Conservation (phyloP, 1,140 invertebrate species). For the Drosophila orosa region DNA sequence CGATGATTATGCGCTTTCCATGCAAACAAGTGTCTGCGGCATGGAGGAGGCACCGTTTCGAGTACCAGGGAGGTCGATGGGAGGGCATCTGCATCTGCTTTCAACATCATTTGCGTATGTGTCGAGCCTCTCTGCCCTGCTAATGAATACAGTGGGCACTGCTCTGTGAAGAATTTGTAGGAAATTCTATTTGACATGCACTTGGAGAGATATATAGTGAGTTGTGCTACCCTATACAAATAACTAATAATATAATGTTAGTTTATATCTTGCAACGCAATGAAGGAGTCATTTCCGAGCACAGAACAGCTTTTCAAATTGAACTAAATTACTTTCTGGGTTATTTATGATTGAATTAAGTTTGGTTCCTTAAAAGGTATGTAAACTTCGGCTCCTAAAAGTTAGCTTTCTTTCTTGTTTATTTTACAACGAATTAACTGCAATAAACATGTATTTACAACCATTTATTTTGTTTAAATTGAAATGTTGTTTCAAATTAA, state of each 20-base stretch:
- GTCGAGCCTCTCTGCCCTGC: constrained; percentile 32
- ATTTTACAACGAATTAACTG: not conserved
- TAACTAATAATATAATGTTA: too few species aligned
- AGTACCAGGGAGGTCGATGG: constrained; percentile 17
- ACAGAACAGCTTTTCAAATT: too few species aligned
- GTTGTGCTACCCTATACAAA: not conserved
- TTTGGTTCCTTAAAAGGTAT: too few species aligned
- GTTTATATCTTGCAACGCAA: too few species aligned
- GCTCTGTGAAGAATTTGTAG: not conserved
- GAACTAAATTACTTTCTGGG: too few species aligned
- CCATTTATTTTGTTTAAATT: not conserved
- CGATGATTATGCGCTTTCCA: constrained; percentile 80
- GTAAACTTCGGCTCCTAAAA: too few species aligned
- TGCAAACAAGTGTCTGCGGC: constrained; percentile 60
- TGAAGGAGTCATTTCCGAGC: too few species aligned
- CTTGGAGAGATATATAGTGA: not conserved
- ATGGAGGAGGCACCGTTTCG: constrained; percentile 12
- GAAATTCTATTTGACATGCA: not conserved
- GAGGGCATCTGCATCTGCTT: constrained; percentile 62
- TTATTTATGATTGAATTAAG: too few species aligned
- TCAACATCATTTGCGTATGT: constrained; percentile 62
- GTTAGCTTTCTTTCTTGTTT: too few species aligned
- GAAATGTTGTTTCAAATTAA: too few species aligned
- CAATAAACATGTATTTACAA: not conserved
- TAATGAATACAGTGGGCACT: constrained; percentile 47